Evolutionary conservation across 2,113 vertebrate genomes (phyloP).

Genomic region (Phalacrocorax aristotelis): DNA sequence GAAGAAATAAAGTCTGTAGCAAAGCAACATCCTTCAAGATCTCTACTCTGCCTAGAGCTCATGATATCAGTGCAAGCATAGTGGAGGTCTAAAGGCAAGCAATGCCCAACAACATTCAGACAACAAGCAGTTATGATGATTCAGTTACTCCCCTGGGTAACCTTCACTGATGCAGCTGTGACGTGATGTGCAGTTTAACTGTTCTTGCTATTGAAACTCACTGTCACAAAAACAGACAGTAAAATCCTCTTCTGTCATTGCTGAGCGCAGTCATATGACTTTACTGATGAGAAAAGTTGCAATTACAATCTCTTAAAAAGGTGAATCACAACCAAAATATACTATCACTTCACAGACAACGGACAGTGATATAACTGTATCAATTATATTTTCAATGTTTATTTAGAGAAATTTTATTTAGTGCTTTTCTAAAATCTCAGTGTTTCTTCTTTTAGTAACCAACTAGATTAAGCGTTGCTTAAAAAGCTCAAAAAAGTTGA

Average conservation of each 20-base stretch:
- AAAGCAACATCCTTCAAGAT: neutral
- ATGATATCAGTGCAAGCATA: neutral
- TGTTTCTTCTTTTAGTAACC: neutral
- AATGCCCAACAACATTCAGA: neutral
- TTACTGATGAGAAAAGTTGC: neutral
- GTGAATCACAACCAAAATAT: neutral
- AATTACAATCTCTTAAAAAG: neutral
- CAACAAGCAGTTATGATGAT: neutral
- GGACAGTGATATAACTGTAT: neutral
- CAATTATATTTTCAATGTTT: neutral
- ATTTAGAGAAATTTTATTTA: neutral
- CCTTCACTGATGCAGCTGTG: neutral
- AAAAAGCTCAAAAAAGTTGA: neutral
- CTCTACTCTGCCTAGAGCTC: neutral
- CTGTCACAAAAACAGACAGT: neutral
- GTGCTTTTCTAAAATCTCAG: neutral
- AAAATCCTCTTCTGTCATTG: neutral
- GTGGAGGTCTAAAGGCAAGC: neutral
- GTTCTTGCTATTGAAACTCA: neutral
- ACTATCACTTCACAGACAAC: neutral
- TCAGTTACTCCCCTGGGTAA: neutral
- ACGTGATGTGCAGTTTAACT: neutral
- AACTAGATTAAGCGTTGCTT: neutral
- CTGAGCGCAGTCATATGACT: neutral
- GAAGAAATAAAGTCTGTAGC: neutral